Conservation (phyloP, 1,140 invertebrate species). For the Caenorhabditis briggsae region DNA sequence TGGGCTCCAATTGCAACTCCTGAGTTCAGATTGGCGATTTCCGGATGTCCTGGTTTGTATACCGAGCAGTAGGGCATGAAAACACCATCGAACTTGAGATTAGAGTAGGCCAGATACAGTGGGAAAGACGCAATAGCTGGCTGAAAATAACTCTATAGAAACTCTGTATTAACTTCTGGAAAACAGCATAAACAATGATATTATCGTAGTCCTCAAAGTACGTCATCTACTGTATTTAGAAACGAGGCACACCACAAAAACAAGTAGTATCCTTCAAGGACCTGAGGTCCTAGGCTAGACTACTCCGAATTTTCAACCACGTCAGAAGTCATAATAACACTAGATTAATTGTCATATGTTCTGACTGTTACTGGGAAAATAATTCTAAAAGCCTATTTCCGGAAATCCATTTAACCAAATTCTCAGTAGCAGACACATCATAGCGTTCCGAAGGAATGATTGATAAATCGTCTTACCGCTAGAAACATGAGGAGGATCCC, state of each 20-base stretch:
- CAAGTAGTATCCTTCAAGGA: background rate
- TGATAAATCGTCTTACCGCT: no score
- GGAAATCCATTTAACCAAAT: no score
- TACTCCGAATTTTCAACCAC: background rate
- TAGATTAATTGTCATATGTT: background rate
- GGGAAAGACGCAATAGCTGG: background rate
- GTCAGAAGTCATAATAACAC: background rate
- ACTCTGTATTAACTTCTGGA: no score
- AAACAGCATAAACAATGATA: background rate
- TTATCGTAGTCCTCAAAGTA: no score
- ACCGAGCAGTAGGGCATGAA: constrained; percentile 10
- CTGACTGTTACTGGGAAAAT: no score
- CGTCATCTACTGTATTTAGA: no score
- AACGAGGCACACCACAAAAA: no score
- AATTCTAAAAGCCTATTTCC: no score
- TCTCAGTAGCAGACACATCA: no score
- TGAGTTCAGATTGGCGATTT: background rate
- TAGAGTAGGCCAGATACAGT: background rate
- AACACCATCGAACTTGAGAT: background rate
- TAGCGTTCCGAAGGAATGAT: no score
- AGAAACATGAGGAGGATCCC: background rate
- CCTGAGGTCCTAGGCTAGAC: background rate
- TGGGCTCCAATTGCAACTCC: background rate
- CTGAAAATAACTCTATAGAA: background rate
- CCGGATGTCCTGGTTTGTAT: background rate